Conservation (phyloP, 2,113 vertebrate genomes). For the Leucoraja erinaceus region DNA sequence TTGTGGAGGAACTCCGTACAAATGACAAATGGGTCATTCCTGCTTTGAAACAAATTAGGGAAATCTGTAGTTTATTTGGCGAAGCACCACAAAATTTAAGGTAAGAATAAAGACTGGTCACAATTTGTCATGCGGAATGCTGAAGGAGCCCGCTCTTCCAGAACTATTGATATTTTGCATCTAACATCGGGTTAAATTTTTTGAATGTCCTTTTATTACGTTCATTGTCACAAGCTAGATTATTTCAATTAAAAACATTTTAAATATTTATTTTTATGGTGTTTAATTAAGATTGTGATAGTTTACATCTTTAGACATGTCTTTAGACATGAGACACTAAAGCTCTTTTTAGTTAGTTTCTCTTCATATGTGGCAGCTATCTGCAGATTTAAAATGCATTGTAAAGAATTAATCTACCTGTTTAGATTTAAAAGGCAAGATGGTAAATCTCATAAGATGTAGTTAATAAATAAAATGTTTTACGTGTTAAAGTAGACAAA, state of each 20-base stretch:
- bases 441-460: neutral
- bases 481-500: no score
- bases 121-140: neutral
- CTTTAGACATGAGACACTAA: neutral
- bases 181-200: neutral
- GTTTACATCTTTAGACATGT: neutral
- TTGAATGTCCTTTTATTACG: neutral
- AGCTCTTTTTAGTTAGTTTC: neutral
- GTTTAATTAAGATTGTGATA: neutral
- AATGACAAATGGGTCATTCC: slow-evolving; percentile 99
- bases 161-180: neutral
- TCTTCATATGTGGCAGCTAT: neutral
- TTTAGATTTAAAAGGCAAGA: neutral
- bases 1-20: slow-evolving; percentile 97
- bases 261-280: neutral
- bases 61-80: slow-evolving; percentile 98
- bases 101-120: slow-evolving; percentile 53
- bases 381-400: neutral
- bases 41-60: slow-evolving; percentile 95
- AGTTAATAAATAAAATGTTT: neutral
- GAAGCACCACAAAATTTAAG: slow-evolving; percentile 98
- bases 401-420: neutral
- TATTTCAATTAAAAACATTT: neutral
- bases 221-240: neutral
- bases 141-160: neutral